phyloP scores from a whole-genome alignment of 2,888 invertebrate genomes.

The Melanophora roralis region DNA sequence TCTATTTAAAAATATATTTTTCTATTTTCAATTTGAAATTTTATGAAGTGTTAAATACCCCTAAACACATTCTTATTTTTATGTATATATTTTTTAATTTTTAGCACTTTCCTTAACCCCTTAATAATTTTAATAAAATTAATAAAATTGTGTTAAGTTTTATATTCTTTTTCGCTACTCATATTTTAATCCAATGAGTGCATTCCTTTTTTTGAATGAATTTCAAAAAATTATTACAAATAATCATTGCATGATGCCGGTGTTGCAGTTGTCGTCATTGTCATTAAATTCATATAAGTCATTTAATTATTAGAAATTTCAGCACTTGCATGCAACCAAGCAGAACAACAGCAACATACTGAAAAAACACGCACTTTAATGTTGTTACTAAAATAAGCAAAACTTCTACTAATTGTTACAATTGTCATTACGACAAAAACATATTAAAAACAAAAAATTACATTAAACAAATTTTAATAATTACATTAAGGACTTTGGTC shows the following conservation, averaged over 20 bases:
- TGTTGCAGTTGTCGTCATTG: conserved; percentile 62
- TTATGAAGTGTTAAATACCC: too few species aligned
- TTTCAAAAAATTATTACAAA: conserved; percentile 39
- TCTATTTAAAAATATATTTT: neutral
- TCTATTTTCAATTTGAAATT: neutral
- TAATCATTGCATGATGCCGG: conserved; percentile 35
- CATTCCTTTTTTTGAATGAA: conserved; percentile 17
- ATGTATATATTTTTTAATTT: too few species aligned
- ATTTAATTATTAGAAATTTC: conserved; percentile 63
- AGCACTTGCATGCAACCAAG: conserved; percentile 62
- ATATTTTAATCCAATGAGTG: conserved; percentile 25
- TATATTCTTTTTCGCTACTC: neutral
- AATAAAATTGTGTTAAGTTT: conserved; percentile 58
- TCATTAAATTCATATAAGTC: conserved; percentile 63
- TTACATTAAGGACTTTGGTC: conserved; percentile 16
- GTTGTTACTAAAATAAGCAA: conserved; percentile 47
- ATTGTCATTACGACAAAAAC: conserved; percentile 52
- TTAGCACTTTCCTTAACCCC: too few species aligned
- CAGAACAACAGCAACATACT: conserved; percentile 37
- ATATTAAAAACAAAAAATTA: neutral
- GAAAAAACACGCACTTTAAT: conserved; percentile 53
- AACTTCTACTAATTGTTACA: conserved; percentile 57
- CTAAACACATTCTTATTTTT: neutral
- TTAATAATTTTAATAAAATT: too few species aligned
- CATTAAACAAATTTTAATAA: neutral